Evolutionary conservation across 2,797 vertebrate genomes (phyloP), one percentile per base, ranked within the genome.

Genomic region (Orestias chungarensis): DNA sequence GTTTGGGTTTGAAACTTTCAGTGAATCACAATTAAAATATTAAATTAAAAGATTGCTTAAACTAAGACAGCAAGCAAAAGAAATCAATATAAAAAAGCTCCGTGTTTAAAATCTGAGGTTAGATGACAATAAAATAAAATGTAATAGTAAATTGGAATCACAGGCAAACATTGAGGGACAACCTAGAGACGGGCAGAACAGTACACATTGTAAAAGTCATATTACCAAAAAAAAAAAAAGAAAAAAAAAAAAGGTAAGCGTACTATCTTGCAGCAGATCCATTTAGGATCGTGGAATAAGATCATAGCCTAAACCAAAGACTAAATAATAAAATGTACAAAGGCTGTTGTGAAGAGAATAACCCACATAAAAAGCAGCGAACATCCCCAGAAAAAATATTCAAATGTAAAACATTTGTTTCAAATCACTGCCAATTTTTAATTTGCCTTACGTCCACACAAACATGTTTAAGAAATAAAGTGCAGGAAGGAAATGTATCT

Each of bases 381-480:
- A 35, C 33, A n/a, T 14, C 18, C 64, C 31, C 64, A 31, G 27
- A 66, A 42, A 43, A 40, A 18, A 6, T 46, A 29, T 27, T 20
- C 38, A 20, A 42, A 42, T n/a, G 27, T 31, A 43, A 31, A 61
- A 38, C 9, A 61, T 25, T 54, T 54, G 40, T 40, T n/a, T n/a
- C 23, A 61, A 23, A 20, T 18, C n/a, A 23, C 20, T 61, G 33
- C 33, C 23, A 14, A 23, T 61, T 44, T 68, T 61, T 47, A 42
- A 55, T 79, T 71, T 38, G 49, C 57, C 68, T 52, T 31, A 64
- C 64, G 61, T 75, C 71, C 78, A 87, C 66, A 70, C 66, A 44
- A 71, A 70, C 67, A 83, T 83, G 79, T 80, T 78, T 84, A 82
- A 79, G 76, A 80, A 83, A 73, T 88, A 80, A 82, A n/a, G n/a